Conservation (phyloP, 2,797 vertebrate genomes). For the Nyctalus aviator region DNA sequence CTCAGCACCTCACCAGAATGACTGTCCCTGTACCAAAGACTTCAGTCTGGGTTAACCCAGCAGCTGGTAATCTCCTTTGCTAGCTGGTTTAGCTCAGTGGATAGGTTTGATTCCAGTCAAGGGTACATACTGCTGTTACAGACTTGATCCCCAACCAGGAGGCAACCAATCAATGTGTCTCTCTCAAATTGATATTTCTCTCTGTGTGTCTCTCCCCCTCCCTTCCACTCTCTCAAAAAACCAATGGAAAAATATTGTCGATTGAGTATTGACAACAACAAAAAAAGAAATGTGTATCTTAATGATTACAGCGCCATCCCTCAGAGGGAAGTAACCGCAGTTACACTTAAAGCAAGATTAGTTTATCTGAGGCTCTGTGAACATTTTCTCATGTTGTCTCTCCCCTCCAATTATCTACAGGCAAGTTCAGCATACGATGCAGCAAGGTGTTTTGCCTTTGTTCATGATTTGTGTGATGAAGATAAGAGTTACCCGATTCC, state of each 20-base stretch:
- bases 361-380: not conserved
- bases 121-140: no score
- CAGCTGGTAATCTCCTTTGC: not conserved
- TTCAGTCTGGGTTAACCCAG: not conserved
- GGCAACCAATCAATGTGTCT: no score
- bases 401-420: constrained; percentile 84
- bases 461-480: constrained; percentile 94
- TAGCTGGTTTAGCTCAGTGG: no score
- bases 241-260: no score
- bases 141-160: no score
- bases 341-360: not conserved
- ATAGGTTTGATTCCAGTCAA: no score
- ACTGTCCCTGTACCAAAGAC: not conserved
- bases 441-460: constrained; percentile 95
- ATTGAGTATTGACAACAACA: no score
- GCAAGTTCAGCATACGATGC: constrained; percentile 93
- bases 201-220: no score
- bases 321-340: not conserved
- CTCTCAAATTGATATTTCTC: no score
- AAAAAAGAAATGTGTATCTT: not conserved
- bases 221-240: no score
- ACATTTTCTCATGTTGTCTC: not conserved
- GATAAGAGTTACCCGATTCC: constrained; percentile 92
- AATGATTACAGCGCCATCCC: not conserved
- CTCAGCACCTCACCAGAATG: not conserved